Base-by-base conservation (phyloP, 2,113 vertebrate species). In the Gobius niger region DNA sequence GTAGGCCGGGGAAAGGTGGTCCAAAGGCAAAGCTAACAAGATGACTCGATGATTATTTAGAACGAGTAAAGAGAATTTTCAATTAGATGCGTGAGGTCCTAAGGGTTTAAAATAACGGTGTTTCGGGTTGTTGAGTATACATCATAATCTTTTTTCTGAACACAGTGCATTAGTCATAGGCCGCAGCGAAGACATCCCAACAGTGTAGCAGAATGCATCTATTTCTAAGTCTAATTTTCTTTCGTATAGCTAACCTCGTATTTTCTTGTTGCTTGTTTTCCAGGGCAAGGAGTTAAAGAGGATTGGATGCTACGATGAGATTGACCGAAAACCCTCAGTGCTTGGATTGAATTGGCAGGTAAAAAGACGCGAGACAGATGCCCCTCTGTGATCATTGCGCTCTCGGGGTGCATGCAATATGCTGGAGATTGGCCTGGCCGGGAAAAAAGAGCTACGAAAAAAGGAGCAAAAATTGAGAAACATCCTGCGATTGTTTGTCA, bases 281-380 rank as follows among this genome's bases (percentile, higher is more conserved):
- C 83, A 91, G 91, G 81, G 70, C 53, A 63, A 75, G 40, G 65
- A 64, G 62, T 77, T 78, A 60, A 59, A 24, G 75, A 63, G 64
- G 73, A 80, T 47, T 81, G 76, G 72, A 77, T 68, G 72, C 70
- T 78, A 84, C 76, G 16, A 80, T 80, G 76, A 89, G 85, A 85
- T 89, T 88, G 85, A 84, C 81, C 65, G 73, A 78, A 85, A 80
- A 70, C 73, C 61, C 60, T 64, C 67, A 87, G 68, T 83, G 76
- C 75, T 78, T 72, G 80, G 67, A 88, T 71, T 91, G 82, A 91
- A 76, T 56, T 88, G 89, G 84, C 88, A 93, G 90, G 92, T 93
- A 80, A 88, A 52, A 67, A 63, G 7, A 18, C 44, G 10, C 24
- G 34, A 47, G 0, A 57, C 54, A 41, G 13, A 44, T 62, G 10